Base-by-base conservation (phyloP, 2,888 invertebrate species). In the Leptinotarsa juncta region DNA sequence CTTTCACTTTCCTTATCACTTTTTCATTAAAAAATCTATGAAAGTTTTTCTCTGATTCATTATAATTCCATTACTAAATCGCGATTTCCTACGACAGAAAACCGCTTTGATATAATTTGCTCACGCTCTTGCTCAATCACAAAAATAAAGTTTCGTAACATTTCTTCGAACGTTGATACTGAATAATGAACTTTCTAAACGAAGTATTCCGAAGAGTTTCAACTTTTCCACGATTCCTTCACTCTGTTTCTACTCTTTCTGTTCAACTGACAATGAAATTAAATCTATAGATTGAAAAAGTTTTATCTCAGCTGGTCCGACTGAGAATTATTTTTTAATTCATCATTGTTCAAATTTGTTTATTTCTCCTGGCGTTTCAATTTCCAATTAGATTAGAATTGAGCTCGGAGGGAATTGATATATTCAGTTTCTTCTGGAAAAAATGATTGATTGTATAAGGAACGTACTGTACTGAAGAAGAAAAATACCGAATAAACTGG, bases 261-360 rank as follows among this genome's bases (percentile, higher is more conserved):
- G 78, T 82, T 81, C 79, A 78, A 79, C 81, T 82, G 83, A 82
- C 82, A 83, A 84, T 80, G 81, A 82, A 85, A 85, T 85, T 83
- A 83, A 83, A 82, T 80, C 81, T 81, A 82, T 83, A 81, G 83
- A 84, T 84, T 83, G 82, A 79, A 84, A 84, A 84, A 84, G 78
- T 84, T 84, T 80, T 77, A 76, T 77, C 75, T 65, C 77, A 65
- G 55, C 70, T 16, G 51, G 32, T 48, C 23, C 48, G 62, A 49
- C 49, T 66, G 72, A 57, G 66, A 70, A 67, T 48, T 60, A 48
- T 73, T 70, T 73, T 75, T 75, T 67, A 72, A 78, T 76, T 71
- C 72, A 62, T 74, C 75, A 78, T 77, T 72, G 73, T 76, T 78
- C 74, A 75, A 74, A 78, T 78, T 78, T 76, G 77, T 78, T 78